Conservation (phyloP, 2,797 vertebrate species). For the Kryptolebias ocellatus region DNA sequence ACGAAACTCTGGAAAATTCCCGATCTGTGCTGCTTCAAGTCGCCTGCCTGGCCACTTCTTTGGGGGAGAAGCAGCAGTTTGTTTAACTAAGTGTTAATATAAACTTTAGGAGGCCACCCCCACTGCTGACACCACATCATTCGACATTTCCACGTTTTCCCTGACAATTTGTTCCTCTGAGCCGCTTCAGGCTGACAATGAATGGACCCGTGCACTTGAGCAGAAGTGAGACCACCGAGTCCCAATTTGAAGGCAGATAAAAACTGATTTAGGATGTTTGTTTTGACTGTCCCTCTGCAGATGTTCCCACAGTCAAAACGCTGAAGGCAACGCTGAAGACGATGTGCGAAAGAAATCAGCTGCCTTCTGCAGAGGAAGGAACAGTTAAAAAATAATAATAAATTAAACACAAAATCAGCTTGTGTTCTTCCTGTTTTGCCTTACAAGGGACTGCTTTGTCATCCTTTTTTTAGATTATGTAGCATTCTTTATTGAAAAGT, state of each 20-base stretch:
- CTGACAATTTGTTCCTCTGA: not conserved
- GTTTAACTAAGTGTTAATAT: not conserved
- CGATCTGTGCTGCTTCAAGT: not conserved
- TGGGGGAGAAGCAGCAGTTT: conserved; percentile 10
- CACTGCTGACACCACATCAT: not conserved
- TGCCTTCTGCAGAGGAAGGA: not conserved
- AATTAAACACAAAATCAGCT: not conserved
- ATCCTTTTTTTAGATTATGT: not conserved
- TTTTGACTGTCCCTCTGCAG: conserved; percentile 42
- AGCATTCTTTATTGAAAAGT: not conserved
- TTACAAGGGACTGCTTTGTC: not conserved
- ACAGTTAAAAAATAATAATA: not conserved
- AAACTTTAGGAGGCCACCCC: not conserved
- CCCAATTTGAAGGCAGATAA: conserved; percentile 15
- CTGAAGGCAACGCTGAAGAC: too few species aligned
- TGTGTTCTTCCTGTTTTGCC: not conserved
- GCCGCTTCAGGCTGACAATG: not conserved
- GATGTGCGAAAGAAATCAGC: not conserved
- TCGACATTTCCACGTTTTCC: not conserved
- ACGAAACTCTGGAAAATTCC: not conserved
- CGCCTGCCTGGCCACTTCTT: conserved; percentile 11
- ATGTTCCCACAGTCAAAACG: conserved; percentile 22
- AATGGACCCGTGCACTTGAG: not conserved
- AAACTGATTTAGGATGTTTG: conserved; percentile 37
- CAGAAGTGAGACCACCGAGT: not conserved